Base-by-base conservation (phyloP, 2,888 invertebrate species). In the Reticulitermes lucifugus region DNA sequence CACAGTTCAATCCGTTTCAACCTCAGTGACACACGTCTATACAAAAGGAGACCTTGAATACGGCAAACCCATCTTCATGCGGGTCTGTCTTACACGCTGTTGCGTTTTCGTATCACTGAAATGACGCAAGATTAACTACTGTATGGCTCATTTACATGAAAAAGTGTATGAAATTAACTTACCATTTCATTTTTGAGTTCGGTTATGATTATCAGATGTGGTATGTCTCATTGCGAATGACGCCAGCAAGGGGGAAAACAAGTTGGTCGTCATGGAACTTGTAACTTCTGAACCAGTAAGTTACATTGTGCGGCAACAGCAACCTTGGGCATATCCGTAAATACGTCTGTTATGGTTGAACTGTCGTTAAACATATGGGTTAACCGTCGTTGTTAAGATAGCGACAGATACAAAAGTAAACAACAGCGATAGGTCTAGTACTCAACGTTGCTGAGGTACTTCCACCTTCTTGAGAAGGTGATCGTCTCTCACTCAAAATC, bases 351-450 rank as follows among this genome's bases (percentile, higher is more conserved):
- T 43, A 75, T 18, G 75, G 75, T 3, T 43, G 75, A 75, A 75
- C 41, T 18, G 41, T 75, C 43, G 46, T 21, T 35, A 75, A 41
- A 75, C 75, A 75, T 75, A 75, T 43, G 75, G 75, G 75, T 43
- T 75, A 75, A 75, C 75, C 75, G 75, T 75, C 75, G 35, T 12
- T 43, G 3, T 18, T 14, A 71, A 4, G 46, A 75, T 75, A 75
- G 35, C 35, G 35, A 35, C 35, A 35, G 3, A 35, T 4, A 75
- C 1, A 75, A 29, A 75, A 75, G 43, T 75, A 75, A 75, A 75
- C 22, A 29, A 25, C 4, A 25, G 71, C 18, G 71, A 71, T 35
- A 46, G 46, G 46, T 4, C 46, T 46, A 71, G 29, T 60, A 21
- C 12, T 14, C 35, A 71, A 71, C 35, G 35, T 71, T 71, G 29